Base-by-base conservation (phyloP, 1,140 invertebrate species). In the Macrosteles quadrilineatus region DNA sequence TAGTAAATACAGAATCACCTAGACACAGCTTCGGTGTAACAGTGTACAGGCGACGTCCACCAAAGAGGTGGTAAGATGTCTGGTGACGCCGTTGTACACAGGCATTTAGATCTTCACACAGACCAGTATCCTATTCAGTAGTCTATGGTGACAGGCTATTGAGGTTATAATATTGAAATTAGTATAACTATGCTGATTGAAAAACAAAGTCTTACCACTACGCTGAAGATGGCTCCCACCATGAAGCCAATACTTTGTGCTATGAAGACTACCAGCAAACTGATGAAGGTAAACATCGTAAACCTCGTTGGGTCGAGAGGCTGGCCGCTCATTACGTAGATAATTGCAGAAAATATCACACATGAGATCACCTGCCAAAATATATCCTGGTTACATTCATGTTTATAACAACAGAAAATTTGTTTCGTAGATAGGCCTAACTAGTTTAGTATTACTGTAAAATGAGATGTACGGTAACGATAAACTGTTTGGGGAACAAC, bases 221-320 rank as follows among this genome's bases (percentile, higher is more conserved):
- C 90, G 76, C 88, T 85, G 69, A 92, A 95, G 67, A 90, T 87
- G 6, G 94, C 91, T 23, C 95, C 95, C 73, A 97, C 90, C 79
- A 94, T 88, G 0, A 97, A 83, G 0, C 94, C 95, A 70, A 95
- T 87, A 74, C 93, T 94, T 82, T 97, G 94, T 3, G 93, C 92
- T 1, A 96, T 92, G 40, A 96, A 89, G n/a, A 92, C 88, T 0
- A 91, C 88, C 68, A 94, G 84, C 21, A 94, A 78, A 65, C 91
- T 91, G 23, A 95, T 90, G 0, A 85, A 80, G 71, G 94, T 87
- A 80, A 96, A 97, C 87, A 96, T 93, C 12, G 79, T 78, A 77
- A 97, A 95, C 36, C 95, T 84, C 9, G 83, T 77, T 29, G 86
- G 80, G 71, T 94, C 92, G 74, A 88, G 78, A 0, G 94, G 94